Percentiles rank a stretch among this genome's conserved stretches.
Conservation (phyloP, 2,888 invertebrate genomes). For the Eilema caniola region DNA sequence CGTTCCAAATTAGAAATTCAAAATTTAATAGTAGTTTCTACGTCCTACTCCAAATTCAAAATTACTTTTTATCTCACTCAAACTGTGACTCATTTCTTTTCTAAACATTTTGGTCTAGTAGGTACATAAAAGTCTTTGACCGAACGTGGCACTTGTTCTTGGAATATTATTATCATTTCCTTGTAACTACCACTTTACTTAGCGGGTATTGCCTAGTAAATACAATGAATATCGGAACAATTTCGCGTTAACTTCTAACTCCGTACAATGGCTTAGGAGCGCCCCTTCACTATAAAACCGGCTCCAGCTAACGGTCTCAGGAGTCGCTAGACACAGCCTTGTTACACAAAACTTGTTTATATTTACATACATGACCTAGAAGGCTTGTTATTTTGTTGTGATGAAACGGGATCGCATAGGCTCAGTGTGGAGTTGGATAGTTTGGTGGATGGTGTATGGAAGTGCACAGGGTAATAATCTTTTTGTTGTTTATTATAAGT, state of each 20-base stretch:
- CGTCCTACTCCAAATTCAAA: no score
- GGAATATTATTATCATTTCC: not conserved
- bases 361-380: slow-evolving; percentile 41
- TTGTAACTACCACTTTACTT: not conserved
- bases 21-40: no score
- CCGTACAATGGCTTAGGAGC: slow-evolving; percentile 32
- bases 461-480: not conserved
- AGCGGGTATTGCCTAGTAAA: not conserved
- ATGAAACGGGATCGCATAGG: slow-evolving; percentile 14
- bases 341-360: slow-evolving; percentile 44
- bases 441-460: not conserved
- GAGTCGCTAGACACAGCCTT: slow-evolving; percentile 42
- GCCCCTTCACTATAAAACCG: slow-evolving; percentile 40
- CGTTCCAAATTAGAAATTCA: no score
- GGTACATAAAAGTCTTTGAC: no score
- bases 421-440: not conserved
- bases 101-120: no score
- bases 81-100: no score
- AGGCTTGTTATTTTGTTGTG: slow-evolving; percentile 21
- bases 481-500: not conserved
- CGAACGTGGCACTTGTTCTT: not conserved
- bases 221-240: not conserved
- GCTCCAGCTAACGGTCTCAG: slow-evolving; percentile 47
- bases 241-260: not conserved
- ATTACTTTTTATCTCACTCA: no score